Evolutionary conservation across 2,113 vertebrate genomes (phyloP).

Genomic region (Ascaphus truei): DNA sequence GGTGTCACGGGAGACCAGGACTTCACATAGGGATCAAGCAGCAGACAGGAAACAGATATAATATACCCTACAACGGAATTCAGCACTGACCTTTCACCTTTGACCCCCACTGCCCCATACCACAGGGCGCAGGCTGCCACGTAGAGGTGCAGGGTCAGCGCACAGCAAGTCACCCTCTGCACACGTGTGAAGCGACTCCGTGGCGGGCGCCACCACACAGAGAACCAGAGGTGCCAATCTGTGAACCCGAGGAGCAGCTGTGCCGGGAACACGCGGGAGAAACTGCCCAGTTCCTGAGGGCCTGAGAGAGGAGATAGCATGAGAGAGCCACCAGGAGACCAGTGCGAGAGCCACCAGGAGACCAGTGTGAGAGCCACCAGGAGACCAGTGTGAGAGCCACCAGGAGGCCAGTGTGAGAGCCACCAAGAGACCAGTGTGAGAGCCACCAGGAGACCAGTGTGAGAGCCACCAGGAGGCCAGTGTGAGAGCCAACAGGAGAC

Average conservation of each 20-base stretch:
- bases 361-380: too few relatives aligned
- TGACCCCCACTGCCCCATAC: slow-evolving; percentile 60
- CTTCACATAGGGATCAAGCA: not conserved
- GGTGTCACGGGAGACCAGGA: not conserved
- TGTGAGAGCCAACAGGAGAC: too few relatives aligned
- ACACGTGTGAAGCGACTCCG: slow-evolving; percentile 64
- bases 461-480: too few relatives aligned
- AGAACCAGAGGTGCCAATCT: slow-evolving; percentile 72
- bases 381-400: too few relatives aligned
- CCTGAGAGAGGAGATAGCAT: slow-evolving; percentile 43
- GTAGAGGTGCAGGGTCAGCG: slow-evolving; percentile 64
- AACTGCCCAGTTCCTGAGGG: slow-evolving; percentile 62
- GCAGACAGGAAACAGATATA: too few relatives aligned
- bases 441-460: too few relatives aligned
- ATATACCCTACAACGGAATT: too few relatives aligned
- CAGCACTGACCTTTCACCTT: slow-evolving; percentile 50
- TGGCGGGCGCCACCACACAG: slow-evolving; percentile 62
- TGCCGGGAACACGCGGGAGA: slow-evolving; percentile 55
- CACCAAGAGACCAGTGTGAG: too few relatives aligned
- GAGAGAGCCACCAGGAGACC: too few relatives aligned
- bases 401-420: too few relatives aligned
- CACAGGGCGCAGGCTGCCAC: slow-evolving; percentile 60
- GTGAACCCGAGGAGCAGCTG: slow-evolving; percentile 64
- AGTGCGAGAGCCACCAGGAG: too few relatives aligned
- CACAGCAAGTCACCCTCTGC: slow-evolving; percentile 66